Conservation (phyloP, 2,113 vertebrate genomes). For the Megaptera novaeangliae region DNA sequence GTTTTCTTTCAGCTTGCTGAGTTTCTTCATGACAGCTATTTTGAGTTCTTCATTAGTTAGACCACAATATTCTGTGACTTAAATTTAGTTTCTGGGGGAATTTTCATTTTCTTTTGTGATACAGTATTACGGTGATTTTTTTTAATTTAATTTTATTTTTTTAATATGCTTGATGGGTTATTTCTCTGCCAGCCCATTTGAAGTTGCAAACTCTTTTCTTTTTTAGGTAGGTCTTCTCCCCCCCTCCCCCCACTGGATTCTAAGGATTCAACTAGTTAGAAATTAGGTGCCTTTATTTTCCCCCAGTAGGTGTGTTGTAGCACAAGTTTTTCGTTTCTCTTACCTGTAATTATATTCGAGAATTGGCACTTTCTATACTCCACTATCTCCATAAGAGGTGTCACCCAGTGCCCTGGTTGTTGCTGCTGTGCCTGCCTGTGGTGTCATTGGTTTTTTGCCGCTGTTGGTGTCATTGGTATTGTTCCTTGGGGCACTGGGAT, state of each 20-base stretch:
- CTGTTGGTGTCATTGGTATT: neutral
- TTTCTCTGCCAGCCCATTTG: neutral
- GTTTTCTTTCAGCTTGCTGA: neutral
- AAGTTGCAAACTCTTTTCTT: neutral
- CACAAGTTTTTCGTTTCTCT: neutral
- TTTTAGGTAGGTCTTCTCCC: neutral
- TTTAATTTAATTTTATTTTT: no score
- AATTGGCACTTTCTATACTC: neutral
- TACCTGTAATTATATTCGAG: neutral
- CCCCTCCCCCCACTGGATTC: neutral
- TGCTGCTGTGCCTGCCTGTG: neutral
- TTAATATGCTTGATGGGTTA: neutral
- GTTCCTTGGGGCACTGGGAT: neutral
- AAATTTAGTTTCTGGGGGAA: neutral
- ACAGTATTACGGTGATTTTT: neutral
- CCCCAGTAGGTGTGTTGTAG: neutral
- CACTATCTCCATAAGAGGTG: neutral
- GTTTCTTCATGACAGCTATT: neutral
- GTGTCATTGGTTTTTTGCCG: neutral
- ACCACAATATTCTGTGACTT: neutral
- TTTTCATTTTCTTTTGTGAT: neutral
- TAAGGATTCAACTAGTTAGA: neutral
- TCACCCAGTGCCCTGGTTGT: neutral
- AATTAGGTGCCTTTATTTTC: neutral
- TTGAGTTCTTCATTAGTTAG: neutral